These are phyloP conservation scores for Parascotia fuliginaria DNA, from an alignment of 2,888 invertebrate species.

Conservation along the genomic window DNA sequence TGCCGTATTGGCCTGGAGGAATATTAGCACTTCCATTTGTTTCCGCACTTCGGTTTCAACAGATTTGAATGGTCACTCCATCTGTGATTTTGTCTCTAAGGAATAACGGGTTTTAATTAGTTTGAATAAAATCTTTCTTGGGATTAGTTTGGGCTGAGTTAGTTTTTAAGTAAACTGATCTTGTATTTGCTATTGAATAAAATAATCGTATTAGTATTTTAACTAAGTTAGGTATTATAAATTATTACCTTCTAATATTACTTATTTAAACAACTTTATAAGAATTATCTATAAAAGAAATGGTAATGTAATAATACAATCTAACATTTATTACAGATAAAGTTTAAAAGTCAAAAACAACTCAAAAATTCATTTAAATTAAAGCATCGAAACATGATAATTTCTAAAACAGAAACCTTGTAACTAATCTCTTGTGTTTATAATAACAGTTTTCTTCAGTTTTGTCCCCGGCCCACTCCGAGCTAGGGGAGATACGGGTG, in stretches of 20 bases:
- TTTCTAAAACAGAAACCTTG: constrained; percentile 63
- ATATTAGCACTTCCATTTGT: constrained; percentile 84
- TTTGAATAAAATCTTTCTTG: neutral
- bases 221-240: no score
- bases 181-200: neutral
- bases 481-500: constrained; percentile 43
- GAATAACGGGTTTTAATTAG: constrained; percentile 16
- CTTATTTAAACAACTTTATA: no score
- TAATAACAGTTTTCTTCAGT: constrained; percentile 80
- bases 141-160: neutral
- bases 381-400: constrained; percentile 37
- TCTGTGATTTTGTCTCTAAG: constrained; percentile 43
- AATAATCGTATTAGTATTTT: no score
- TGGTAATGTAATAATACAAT: neutral
- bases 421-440: constrained; percentile 74
- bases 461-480: constrained; percentile 61
- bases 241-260: no score
- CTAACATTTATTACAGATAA: no score
- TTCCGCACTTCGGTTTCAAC: constrained; percentile 68
- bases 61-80: constrained; percentile 70
- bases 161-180: neutral
- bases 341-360: constrained; percentile 4
- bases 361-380: constrained; percentile 11
- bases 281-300: no score
- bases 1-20: constrained; percentile 80